phyloP scores from a whole-genome alignment of 2,797 vertebrate species.

The Sebastes iracundus region DNA sequence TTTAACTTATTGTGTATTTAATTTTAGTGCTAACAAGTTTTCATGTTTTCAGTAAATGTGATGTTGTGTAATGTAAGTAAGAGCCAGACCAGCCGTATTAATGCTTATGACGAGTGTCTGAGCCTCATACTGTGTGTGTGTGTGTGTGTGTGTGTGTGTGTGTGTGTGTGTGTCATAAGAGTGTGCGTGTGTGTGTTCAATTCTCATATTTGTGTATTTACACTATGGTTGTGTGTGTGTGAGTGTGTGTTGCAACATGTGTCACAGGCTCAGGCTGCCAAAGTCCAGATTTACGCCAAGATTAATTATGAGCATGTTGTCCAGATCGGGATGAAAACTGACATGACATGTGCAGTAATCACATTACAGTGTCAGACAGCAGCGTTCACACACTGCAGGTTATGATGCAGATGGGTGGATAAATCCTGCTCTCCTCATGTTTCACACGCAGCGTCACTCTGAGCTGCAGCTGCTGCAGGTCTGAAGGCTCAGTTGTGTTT shows the following conservation, averaged over 20 bases:
- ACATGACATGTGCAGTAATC: conserved; percentile 79
- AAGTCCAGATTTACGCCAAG: conserved; percentile 77
- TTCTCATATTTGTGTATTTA: background rate
- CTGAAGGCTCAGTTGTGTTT: background rate
- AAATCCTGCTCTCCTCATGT: conserved; percentile 30
- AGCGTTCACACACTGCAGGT: conserved; percentile 20
- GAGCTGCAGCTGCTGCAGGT: background rate
- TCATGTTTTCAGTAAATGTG: background rate
- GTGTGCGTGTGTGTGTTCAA: conserved; percentile 12
- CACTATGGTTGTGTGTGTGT: background rate
- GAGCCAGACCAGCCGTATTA: conserved; percentile 3
- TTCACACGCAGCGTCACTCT: background rate
- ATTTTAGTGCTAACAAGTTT: background rate
- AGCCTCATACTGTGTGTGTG: background rate
- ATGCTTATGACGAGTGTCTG: conserved; percentile 16
- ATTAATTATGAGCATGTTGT: conserved; percentile 82
- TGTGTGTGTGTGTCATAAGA: background rate
- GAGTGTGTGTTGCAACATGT: conserved; percentile 11
- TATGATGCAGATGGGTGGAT: conserved; percentile 26
- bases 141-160: background rate
- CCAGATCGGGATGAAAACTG: conserved; percentile 67
- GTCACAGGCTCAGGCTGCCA: conserved; percentile 61
- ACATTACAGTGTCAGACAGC: conserved; percentile 55
- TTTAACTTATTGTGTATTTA: background rate
- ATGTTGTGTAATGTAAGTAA: background rate